Evolutionary conservation across 2,113 vertebrate species (phyloP).

Genomic region (Diphyllodes magnificus): DNA sequence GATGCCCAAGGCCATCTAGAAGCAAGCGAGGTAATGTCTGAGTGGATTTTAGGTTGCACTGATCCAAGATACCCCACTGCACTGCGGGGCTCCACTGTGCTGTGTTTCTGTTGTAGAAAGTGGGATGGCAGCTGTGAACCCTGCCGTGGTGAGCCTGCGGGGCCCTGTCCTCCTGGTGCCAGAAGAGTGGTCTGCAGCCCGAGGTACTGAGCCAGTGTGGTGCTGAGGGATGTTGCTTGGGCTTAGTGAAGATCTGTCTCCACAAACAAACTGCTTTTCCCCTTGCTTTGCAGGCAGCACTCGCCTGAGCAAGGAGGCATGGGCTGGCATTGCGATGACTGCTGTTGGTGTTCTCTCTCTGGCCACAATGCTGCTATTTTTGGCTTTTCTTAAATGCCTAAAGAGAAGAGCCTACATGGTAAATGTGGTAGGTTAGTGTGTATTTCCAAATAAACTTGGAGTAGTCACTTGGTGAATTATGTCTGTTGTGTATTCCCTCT

Average conservation of each 20-base stretch:
- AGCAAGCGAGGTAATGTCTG: constrained; percentile 57
- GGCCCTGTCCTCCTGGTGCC: constrained; percentile 66
- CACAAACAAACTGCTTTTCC: not conserved
- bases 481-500: not conserved
- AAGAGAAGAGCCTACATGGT: not conserved
- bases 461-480: not conserved
- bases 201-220: constrained; percentile 23
- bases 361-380: not conserved
- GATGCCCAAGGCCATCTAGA: constrained; percentile 49
- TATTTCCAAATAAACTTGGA: constrained; percentile 11
- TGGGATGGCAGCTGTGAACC: not conserved
- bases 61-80: accelerated
- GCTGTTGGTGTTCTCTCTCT: not conserved
- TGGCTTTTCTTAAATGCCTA: not conserved
- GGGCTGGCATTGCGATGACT: not conserved
- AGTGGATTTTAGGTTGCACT: not conserved
- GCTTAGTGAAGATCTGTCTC: no score
- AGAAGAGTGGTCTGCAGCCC: not conserved
- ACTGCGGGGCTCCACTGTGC: accelerated
- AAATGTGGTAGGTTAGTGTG: not conserved
- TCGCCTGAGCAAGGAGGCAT: not conserved
- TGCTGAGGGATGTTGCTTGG: not conserved
- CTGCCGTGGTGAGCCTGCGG: constrained; percentile 41
- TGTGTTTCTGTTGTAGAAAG: not conserved
- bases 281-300: not conserved